Conservation (phyloP, 2,888 invertebrate species). For the Drosophila affinis region DNA sequence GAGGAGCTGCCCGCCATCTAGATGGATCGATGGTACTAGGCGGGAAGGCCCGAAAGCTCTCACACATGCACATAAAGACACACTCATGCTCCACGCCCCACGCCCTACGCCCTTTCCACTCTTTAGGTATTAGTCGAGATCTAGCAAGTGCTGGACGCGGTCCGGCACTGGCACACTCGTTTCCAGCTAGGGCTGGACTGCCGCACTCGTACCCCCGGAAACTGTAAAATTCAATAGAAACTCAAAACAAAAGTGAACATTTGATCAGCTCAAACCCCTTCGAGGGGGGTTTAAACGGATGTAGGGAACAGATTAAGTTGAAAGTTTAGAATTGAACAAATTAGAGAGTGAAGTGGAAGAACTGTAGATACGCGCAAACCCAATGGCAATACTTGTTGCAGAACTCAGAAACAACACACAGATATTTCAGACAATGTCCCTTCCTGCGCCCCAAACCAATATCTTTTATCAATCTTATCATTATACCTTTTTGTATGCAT, state of each 20-base stretch:
- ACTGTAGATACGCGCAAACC: background rate
- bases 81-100: conserved; percentile 10
- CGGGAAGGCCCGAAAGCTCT: conserved; percentile 77
- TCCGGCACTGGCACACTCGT: background rate
- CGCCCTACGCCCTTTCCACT: conserved; percentile 2
- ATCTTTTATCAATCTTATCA: conserved; percentile 21
- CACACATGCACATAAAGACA: conserved; percentile 15
- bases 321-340: background rate
- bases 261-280: background rate
- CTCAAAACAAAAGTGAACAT: background rate
- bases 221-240: background rate
- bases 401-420: background rate
- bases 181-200: conserved; percentile 1
- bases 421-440: background rate
- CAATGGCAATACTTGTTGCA: background rate
- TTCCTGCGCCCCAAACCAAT: conserved; percentile 21
- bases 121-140: conserved; percentile 6
- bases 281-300: background rate
- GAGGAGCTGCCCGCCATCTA: conserved; percentile 24
- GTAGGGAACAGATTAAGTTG: background rate
- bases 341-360: background rate
- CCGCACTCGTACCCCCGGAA: background rate
- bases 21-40: conserved; percentile 65
- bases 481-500: conserved; percentile 27
- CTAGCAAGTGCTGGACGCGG: background rate